A percentile compares a stretch with the other conserved stretches of the same genome.
Evolutionary conservation across 2,113 vertebrate genomes (phyloP).

Genomic region (Melozone crissalis): DNA sequence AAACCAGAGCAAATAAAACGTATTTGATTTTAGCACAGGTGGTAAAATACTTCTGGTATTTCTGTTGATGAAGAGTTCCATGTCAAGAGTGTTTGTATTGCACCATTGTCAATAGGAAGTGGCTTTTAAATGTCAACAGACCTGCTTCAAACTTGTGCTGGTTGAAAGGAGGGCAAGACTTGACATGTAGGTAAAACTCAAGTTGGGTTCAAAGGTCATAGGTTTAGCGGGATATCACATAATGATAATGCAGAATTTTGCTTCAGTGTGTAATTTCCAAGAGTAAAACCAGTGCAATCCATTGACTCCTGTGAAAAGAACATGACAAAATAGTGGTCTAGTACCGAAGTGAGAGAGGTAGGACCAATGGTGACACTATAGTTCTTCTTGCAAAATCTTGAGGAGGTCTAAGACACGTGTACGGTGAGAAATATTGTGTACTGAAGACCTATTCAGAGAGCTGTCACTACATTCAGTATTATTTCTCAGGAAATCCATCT

Average conservation of each 20-base stretch:
- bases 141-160: not conserved
- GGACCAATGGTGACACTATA: not conserved
- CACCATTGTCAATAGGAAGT: not conserved
- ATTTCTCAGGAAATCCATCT: conserved; percentile 11
- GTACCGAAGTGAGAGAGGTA: not conserved
- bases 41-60: conserved; percentile 13
- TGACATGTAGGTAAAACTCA: not conserved
- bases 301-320: not conserved
- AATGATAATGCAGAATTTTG: conserved; percentile 78
- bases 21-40: not conserved
- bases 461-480: not conserved
- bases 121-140: not conserved
- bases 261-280: conserved; percentile 63
- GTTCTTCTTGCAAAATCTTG: not conserved
- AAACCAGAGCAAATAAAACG: not conserved
- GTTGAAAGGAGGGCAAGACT: not conserved
- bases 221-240: conserved; percentile 76
- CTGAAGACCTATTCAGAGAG: not conserved
- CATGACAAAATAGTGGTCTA: not conserved
- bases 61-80: not conserved
- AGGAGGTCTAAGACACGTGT: not conserved
- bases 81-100: not conserved
- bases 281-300: not conserved
- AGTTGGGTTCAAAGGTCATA: not conserved
- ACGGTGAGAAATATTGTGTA: not conserved